phyloP scores from a whole-genome alignment of 2,888 invertebrate species.

The Teleogryllus oceanicus region DNA sequence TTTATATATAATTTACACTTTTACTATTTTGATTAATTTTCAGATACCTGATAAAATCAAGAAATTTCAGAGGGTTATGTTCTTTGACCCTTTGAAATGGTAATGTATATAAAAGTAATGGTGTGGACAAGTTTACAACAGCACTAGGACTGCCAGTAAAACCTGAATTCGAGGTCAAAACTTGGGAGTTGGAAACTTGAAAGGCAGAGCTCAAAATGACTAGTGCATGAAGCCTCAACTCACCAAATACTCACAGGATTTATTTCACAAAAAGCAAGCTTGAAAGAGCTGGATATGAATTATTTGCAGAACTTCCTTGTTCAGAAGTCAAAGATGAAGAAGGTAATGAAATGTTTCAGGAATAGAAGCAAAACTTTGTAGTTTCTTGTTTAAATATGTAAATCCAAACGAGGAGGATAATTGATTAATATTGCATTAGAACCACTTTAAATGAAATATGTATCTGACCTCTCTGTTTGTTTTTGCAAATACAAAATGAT shows the following conservation, averaged over 20 bases:
- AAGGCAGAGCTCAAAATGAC: neutral
- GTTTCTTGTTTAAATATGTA: neutral
- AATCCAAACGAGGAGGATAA: neutral
- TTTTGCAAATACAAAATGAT: too few relatives aligned
- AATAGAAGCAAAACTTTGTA: neutral
- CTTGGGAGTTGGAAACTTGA: constrained; percentile 50
- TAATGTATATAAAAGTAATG: constrained; percentile 48
- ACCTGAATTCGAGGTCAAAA: constrained; percentile 49
- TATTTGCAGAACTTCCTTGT: neutral
- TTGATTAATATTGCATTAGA: too few relatives aligned
- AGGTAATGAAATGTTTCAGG: neutral
- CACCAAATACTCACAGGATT: neutral
- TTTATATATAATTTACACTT: too few relatives aligned
- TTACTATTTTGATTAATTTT: neutral
- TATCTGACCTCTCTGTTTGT: too few relatives aligned
- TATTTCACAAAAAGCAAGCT: constrained; percentile 2
- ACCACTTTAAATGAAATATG: too few relatives aligned
- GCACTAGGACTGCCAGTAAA: constrained; percentile 53
- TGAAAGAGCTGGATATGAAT: constrained; percentile 18
- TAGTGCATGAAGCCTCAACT: neutral
- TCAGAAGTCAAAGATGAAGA: neutral
- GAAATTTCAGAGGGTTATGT: neutral
- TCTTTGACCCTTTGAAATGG: constrained; percentile 37
- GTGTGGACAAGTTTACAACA: constrained; percentile 49
- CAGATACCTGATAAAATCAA: neutral